Base-by-base conservation (phyloP, 2,888 invertebrate genomes). In the Dryococelus australis region DNA sequence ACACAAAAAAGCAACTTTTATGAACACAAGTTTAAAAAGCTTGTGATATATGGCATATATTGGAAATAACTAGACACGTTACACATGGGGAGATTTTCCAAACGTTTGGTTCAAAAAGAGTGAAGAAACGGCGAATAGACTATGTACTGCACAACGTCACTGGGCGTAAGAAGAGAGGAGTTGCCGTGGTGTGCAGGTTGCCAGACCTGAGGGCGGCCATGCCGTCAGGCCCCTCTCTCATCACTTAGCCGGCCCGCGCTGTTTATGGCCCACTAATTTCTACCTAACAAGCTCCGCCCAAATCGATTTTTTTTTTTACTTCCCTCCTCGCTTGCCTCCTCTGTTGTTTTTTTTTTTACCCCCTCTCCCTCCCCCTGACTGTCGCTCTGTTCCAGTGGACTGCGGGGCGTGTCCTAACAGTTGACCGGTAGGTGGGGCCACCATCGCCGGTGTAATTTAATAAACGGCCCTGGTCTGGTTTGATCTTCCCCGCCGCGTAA, bases 401-500 rank as follows among this genome's bases (percentile, higher is more conserved):
- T 35, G 86, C 27, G 43, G 53, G 84, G 51, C 84, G 84, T 84
- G 86, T 86, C 86, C 83, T 35, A 24, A 35, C 35, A 47, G 85
- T 85, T 51, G 79, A 43, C 79, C 87, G 79, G 87, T 43, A 85
- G 87, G 87, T 85, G 87, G 87, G 81, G 87, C 81, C 43, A 79
- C 87, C 47, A 85, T 85, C 80, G 43, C 43, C 51, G 84, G 43
- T 80, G 87, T 85, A 85, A 87, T 87, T 87, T 87, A 87, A 87
- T 87, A 87, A 87, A 87, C 80, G 85, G 47, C 85, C 87, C 78
- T 35, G 78, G 85, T 78, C 35, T 65, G 53, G 35, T 35, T 78
- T 83, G 65, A 65, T 65, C 65, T 65, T 24, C 65, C 65, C 65
- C 65, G 13, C 65, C 65, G 65, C 65, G 65, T 24, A 8, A 0